A percentile compares a stretch with the other conserved stretches of the same genome.
Evolutionary conservation across 2,797 vertebrate species (phyloP).

Genomic region (Aulostomus chinensis): DNA sequence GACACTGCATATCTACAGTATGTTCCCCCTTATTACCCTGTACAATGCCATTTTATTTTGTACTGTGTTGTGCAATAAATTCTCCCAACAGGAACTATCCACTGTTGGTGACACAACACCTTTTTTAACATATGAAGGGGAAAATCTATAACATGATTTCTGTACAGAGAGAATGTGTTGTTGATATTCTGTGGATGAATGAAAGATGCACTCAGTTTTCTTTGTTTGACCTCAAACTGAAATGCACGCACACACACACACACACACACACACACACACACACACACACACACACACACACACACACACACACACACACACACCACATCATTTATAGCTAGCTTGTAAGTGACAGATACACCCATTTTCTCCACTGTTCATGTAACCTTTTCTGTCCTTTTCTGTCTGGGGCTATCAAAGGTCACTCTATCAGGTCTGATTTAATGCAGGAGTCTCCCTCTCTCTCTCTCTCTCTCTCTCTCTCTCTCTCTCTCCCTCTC

Average conservation of each 20-base stretch:
- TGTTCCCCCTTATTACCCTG: no score
- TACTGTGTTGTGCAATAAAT: no score
- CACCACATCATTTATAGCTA: slow-evolving; percentile 49
- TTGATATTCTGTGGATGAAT: slow-evolving; percentile 27
- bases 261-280: slow-evolving; percentile 15
- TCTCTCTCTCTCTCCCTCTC: slow-evolving; percentile 3
- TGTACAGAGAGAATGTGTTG: slow-evolving; percentile 5
- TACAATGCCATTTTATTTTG: no score
- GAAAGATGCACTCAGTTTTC: slow-evolving; percentile 24
- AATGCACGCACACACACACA: slow-evolving; percentile 14
- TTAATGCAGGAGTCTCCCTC: slow-evolving; percentile 51
- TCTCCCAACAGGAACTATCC: no score
- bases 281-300: slow-evolving; percentile 8
- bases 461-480: slow-evolving; percentile 4
- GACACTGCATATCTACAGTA: no score
- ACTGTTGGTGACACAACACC: no score
- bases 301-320: slow-evolving; percentile 6
- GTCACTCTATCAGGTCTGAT: slow-evolving; percentile 75
- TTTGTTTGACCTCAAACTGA: slow-evolving; percentile 28
- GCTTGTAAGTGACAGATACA: slow-evolving; percentile 67
- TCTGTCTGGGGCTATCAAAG: slow-evolving; percentile 75
- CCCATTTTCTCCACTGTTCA: slow-evolving; percentile 61
- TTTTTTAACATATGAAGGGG: no score
- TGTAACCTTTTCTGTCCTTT: slow-evolving; percentile 80
- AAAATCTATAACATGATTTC: slow-evolving; percentile 5